phyloP scores from a whole-genome alignment of 2,888 invertebrate genomes.

The Brenthis daphne region DNA sequence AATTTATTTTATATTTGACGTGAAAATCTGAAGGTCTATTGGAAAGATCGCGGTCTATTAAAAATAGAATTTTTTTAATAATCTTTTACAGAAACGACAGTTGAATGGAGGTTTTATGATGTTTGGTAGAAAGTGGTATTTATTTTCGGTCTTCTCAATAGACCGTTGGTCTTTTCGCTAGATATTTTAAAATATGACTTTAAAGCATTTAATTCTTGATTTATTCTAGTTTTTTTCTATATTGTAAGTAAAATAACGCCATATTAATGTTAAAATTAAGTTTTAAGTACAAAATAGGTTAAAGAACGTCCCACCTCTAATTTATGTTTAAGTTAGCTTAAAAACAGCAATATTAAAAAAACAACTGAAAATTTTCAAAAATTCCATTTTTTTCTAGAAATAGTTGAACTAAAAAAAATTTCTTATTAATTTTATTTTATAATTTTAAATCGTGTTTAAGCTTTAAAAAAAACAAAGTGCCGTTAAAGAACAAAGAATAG shows the following conservation, averaged over 20 bases:
- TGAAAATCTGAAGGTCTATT: slow-evolving; percentile 39
- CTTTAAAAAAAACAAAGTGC: slow-evolving; percentile 29
- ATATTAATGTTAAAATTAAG: slow-evolving; percentile 54
- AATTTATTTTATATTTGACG: slow-evolving; percentile 30
- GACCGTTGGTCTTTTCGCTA: slow-evolving; percentile 34
- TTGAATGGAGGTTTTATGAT: not conserved
- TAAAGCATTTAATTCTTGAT: slow-evolving; percentile 14
- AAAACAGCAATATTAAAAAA: slow-evolving; percentile 41
- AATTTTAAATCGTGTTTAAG: slow-evolving; percentile 6
- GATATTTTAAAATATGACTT: slow-evolving; percentile 22
- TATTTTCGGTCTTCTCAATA: slow-evolving; percentile 33
- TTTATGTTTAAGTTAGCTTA: slow-evolving; percentile 41
- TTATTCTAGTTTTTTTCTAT: slow-evolving; percentile 10
- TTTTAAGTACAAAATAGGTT: slow-evolving; percentile 56
- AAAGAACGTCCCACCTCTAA: slow-evolving; percentile 52
- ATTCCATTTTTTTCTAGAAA: not conserved
- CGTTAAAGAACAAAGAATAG: slow-evolving; percentile 27
- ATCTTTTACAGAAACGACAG: not conserved
- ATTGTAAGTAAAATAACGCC: slow-evolving; percentile 54
- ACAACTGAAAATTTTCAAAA: slow-evolving; percentile 15
- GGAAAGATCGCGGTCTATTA: slow-evolving; percentile 38
- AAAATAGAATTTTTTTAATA: not conserved
- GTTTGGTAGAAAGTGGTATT: not conserved
- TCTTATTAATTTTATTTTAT: not conserved
- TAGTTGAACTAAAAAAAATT: not conserved